These are phyloP conservation scores for Galleria mellonella DNA, from an alignment of 1,140 invertebrate genomes.

Conservation along the genomic window DNA sequence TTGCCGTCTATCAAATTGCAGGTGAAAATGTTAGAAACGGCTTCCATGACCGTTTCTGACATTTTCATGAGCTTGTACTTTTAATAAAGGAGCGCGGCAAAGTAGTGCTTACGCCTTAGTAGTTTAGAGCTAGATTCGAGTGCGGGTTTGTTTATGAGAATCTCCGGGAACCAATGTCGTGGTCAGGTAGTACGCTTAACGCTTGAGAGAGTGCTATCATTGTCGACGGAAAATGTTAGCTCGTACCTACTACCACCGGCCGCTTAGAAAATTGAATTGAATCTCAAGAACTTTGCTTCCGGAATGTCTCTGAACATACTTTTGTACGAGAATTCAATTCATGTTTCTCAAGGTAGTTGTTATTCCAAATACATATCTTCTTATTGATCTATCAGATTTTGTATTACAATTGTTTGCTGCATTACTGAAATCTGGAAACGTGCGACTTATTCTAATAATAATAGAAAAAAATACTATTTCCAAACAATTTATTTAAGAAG, in stretches of 20 bases:
- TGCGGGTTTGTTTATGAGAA: neutral
- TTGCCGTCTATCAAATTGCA: conserved; percentile 1
- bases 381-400: too few species aligned
- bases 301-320: conserved; percentile 5
- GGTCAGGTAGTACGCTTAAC: conserved; percentile 12
- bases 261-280: conserved; percentile 25
- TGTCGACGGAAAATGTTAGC: conserved; percentile 15
- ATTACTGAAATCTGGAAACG: too few species aligned
- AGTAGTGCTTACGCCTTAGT: neutral
- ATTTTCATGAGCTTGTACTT: neutral
- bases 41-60: conserved; percentile 1
- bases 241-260: neutral
- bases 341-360: too few species aligned
- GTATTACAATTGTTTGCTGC: too few species aligned
- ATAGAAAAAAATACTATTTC: too few species aligned
- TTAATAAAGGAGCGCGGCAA: neutral
- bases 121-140: neutral
- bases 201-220: conserved; percentile 14
- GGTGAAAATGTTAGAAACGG: conserved; percentile 3
- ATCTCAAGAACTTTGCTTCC: conserved; percentile 9
- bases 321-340: too few species aligned
- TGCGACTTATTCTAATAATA: too few species aligned
- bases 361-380: too few species aligned
- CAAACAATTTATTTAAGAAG: too few species aligned
- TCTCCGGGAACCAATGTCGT: neutral